Evolutionary conservation across 2,113 vertebrate species (phyloP).

Genomic region (Myotis davidii): DNA sequence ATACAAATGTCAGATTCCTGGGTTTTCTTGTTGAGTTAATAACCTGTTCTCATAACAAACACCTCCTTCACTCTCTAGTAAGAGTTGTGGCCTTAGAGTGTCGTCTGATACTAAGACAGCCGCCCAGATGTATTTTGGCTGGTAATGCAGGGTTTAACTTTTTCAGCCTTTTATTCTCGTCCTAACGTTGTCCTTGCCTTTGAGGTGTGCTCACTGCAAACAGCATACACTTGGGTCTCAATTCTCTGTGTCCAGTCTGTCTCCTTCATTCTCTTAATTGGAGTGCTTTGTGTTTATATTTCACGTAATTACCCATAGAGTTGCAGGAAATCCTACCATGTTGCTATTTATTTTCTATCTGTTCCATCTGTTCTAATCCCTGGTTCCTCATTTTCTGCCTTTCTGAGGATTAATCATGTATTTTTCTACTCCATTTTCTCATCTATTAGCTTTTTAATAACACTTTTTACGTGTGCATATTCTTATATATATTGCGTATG

Average conservation of each 20-base stretch:
- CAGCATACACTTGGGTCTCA: not conserved
- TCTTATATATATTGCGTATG: not conserved
- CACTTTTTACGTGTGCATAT: not conserved
- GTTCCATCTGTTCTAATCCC: not conserved
- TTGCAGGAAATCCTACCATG: not conserved
- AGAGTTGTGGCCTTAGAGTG: not conserved
- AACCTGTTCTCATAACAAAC: not conserved
- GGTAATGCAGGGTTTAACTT: not conserved
- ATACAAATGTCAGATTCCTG: not conserved
- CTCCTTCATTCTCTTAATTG: not conserved
- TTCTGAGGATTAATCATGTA: not conserved
- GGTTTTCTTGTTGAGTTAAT: not conserved
- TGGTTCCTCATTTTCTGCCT: conserved; percentile 11
- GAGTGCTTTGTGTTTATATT: not conserved
- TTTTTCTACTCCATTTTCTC: not conserved
- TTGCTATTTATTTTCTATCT: not conserved
- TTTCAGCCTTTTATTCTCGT: not conserved
- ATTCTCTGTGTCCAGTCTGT: not conserved
- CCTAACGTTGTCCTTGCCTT: not conserved
- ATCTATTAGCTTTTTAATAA: not conserved
- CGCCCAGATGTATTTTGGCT: not conserved
- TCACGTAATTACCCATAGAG: not conserved
- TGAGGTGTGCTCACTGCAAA: not conserved
- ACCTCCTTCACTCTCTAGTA: not conserved
- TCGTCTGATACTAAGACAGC: not conserved